These are phyloP conservation scores for Andinoacara biseriatus DNA, from an alignment of 2,113 vertebrate genomes.

Conservation along the genomic window DNA sequence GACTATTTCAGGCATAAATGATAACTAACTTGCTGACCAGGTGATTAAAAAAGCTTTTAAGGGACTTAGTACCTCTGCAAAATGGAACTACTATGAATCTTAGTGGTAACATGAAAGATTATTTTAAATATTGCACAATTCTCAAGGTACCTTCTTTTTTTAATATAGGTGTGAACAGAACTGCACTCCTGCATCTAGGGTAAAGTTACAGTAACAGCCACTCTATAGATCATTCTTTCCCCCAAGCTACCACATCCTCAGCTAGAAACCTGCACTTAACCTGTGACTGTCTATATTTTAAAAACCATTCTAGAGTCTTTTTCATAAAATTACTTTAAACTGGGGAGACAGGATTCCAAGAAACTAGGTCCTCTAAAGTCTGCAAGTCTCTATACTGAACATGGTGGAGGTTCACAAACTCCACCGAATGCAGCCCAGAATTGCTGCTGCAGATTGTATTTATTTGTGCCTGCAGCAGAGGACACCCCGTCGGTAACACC, in stretches of 20 bases:
- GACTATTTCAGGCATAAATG: background rate
- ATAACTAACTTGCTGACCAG: background rate
- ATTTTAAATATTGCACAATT: background rate
- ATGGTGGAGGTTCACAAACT: conserved; percentile 2
- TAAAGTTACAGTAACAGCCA: background rate
- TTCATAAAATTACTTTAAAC: background rate
- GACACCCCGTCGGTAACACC: background rate
- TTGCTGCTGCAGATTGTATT: background rate
- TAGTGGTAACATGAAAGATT: background rate
- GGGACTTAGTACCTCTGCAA: background rate
- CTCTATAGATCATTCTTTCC: background rate
- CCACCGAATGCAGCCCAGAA: background rate
- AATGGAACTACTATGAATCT: background rate
- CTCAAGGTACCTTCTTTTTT: background rate
- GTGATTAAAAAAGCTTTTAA: background rate
- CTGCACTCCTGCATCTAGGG: background rate
- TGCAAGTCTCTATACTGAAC: background rate
- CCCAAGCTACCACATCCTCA: background rate
- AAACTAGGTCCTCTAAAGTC: conserved; percentile 26
- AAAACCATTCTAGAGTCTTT: background rate
- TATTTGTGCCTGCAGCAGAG: background rate
- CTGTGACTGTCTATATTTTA: background rate
- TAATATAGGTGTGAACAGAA: background rate
- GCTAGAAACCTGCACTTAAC: background rate
- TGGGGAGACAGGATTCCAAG: conserved; percentile 16